A percentile compares a stretch with the other conserved stretches of the same genome.
These are phyloP conservation scores for Sesamia nonagrioides DNA, from an alignment of 1,140 invertebrate species.

Conservation along the genomic window DNA sequence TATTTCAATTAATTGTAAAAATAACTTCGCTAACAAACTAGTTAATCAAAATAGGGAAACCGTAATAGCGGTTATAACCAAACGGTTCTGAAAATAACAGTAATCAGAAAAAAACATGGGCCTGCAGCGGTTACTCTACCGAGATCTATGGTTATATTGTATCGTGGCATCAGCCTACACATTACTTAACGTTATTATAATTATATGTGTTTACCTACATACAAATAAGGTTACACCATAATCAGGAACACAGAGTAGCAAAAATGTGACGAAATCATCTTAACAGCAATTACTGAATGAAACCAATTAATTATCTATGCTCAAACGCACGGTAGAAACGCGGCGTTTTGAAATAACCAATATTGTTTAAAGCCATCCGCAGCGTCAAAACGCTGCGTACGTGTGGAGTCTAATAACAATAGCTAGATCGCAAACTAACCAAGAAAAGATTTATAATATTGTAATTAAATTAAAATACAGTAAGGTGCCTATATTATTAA, in stretches of 20 bases:
- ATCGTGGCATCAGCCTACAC: slow-evolving; percentile 42
- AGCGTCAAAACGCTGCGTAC: neutral
- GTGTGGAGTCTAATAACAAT: slow-evolving; percentile 6
- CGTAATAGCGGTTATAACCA: neutral
- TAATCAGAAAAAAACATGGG: slow-evolving; percentile 14
- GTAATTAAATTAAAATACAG: slow-evolving; percentile 28
- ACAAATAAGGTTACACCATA: slow-evolving; percentile 45
- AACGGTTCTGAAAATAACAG: neutral
- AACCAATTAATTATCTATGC: neutral
- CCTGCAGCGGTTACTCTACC: slow-evolving; percentile 20
- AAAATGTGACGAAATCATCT: slow-evolving; percentile 19
- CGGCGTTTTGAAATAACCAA: neutral
- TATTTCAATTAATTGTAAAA: neutral
- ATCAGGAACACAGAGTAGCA: slow-evolving; percentile 48
- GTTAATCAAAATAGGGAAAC: neutral
- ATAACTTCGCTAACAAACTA: neutral
- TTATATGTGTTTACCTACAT: slow-evolving; percentile 50
- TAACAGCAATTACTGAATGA: slow-evolving; percentile 19
- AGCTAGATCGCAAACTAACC: slow-evolving; percentile 20
- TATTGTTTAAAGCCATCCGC: neutral
- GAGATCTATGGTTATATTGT: slow-evolving; percentile 7
- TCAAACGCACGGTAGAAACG: neutral
- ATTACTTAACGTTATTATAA: slow-evolving; percentile 49
- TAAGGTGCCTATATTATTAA: neutral
- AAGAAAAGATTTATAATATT: slow-evolving; percentile 18